phyloP scores from a whole-genome alignment of 2,888 invertebrate genomes.

The Caenorhabditis sp. region DNA sequence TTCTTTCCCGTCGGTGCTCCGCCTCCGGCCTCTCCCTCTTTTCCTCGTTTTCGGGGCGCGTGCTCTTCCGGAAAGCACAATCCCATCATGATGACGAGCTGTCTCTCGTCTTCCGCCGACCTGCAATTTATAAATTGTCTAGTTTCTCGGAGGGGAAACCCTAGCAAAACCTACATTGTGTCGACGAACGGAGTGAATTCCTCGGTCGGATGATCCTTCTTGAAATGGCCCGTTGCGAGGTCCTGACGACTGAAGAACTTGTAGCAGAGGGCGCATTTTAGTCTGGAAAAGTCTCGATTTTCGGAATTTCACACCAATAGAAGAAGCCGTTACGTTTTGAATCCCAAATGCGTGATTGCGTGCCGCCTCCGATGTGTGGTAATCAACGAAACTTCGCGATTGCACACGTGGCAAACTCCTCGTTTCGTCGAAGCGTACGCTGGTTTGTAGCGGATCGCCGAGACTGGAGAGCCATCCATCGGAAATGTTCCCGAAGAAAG shows the following conservation, averaged over 20 bases:
- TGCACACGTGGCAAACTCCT: conserved; percentile 58
- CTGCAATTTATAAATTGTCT: conserved; percentile 29
- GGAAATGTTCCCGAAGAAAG: conserved; percentile 4
- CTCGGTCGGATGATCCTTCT: conserved; percentile 48
- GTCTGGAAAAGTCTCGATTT: conserved; percentile 21
- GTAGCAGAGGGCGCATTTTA: conserved; percentile 52
- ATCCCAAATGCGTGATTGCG: conserved; percentile 58
- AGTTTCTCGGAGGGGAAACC: no score
- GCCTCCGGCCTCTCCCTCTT: no score
- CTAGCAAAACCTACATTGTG: conserved; percentile 45
- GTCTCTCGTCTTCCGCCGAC: conserved; percentile 45
- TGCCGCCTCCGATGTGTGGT: conserved; percentile 56
- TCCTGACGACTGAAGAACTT: conserved; percentile 58
- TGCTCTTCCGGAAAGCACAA: conserved; percentile 52
- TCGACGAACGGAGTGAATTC: conserved; percentile 52
- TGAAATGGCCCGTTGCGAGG: conserved; percentile 50
- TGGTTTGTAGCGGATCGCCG: conserved; percentile 46
- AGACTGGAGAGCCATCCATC: conserved; percentile 22
- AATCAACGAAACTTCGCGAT: conserved; percentile 56
- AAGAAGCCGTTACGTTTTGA: conserved; percentile 35
- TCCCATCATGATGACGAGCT: conserved; percentile 41
- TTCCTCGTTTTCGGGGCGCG: conserved; percentile 15
- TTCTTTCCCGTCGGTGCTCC: no score
- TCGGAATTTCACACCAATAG: neutral
- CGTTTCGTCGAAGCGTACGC: conserved; percentile 54